Percentiles rank a stretch among this genome's conserved stretches.
Evolutionary conservation across 2,113 vertebrate genomes (phyloP).

Genomic region (Mobula birostris): DNA sequence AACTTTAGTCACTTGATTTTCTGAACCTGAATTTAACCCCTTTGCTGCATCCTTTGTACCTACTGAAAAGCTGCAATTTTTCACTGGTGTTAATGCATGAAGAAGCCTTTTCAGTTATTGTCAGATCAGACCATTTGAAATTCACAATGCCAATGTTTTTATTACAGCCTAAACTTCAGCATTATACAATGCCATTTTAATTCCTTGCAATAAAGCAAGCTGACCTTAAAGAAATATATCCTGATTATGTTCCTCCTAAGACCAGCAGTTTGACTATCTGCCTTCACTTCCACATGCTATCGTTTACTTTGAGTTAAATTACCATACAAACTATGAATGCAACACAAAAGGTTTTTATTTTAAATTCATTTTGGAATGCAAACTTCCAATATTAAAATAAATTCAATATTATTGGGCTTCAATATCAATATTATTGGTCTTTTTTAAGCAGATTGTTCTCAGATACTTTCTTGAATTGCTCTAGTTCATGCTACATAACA

Average conservation of each 20-base stretch:
- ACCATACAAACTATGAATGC: neutral
- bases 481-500: neutral
- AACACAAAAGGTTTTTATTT: too few species aligned
- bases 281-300: neutral
- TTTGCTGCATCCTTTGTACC: conserved; percentile 2
- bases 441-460: too few species aligned
- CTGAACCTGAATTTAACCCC: conserved; percentile 29
- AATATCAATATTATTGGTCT: too few species aligned
- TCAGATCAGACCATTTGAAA: neutral
- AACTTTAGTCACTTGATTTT: neutral
- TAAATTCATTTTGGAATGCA: too few species aligned
- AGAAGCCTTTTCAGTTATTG: neutral
- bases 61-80: neutral
- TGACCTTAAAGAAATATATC: neutral
- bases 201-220: neutral
- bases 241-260: neutral
- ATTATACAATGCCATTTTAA: neutral
- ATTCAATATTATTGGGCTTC: too few species aligned
- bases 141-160: neutral
- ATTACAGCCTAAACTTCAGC: neutral
- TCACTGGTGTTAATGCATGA: conserved; percentile 10
- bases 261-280: neutral
- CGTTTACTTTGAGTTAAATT: neutral
- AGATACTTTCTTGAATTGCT: too few species aligned
- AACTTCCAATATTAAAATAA: too few species aligned